phyloP scores from a whole-genome alignment of 2,797 vertebrate species.

The Graptemys geographica region DNA sequence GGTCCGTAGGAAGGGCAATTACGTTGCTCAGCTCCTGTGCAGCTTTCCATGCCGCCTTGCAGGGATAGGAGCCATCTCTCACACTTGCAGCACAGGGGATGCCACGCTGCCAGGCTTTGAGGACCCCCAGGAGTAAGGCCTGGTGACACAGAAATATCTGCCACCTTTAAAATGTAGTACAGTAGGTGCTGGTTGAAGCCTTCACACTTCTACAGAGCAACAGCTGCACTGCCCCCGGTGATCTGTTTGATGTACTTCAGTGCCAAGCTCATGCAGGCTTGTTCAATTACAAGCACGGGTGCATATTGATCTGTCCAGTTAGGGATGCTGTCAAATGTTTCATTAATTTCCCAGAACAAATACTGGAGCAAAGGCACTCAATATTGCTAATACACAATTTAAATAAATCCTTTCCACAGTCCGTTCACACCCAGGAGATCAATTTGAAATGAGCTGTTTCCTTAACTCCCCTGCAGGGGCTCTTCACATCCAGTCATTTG shows the following conservation, averaged over 20 bases:
- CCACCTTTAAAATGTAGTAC: too few species aligned
- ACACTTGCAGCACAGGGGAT: not conserved
- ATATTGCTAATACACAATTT: not conserved
- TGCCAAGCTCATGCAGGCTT: not conserved
- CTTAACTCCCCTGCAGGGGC: not conserved
- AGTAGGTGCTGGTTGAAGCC: too few species aligned
- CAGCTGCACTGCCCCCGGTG: not conserved
- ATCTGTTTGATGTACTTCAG: not conserved
- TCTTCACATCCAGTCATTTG: not conserved
- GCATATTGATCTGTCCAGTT: not conserved
- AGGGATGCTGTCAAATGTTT: not conserved
- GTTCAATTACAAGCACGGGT: not conserved
- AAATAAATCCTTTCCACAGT: not conserved
- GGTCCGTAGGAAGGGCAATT: not conserved
- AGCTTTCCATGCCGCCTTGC: not conserved
- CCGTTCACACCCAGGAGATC: not conserved
- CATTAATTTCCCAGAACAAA: not conserved
- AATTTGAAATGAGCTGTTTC: not conserved
- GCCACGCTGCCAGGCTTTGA: not conserved
- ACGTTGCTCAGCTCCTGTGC: not conserved
- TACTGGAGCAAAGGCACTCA: not conserved
- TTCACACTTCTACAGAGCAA: not conserved
- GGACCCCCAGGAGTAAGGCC: too few species aligned
- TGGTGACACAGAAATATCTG: too few species aligned
- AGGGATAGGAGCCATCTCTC: not conserved